A percentile compares a stretch with the other conserved stretches of the same genome.
Evolutionary conservation across 2,797 vertebrate species (phyloP).

Genomic region (Malurus splendens): DNA sequence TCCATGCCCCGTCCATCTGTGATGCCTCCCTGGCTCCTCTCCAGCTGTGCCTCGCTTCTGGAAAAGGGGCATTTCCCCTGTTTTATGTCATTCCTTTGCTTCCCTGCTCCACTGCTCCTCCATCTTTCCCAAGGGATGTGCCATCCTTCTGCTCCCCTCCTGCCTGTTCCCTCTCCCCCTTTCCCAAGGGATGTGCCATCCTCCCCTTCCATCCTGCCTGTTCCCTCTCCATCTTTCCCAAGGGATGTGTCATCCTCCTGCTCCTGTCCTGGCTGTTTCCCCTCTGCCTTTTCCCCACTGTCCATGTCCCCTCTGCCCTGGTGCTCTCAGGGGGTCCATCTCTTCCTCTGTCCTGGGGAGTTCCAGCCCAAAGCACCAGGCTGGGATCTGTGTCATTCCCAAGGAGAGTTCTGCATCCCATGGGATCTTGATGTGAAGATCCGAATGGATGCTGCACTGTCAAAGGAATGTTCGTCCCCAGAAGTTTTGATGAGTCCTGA

Average conservation of each 20-base stretch:
- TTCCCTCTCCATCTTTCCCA: not conserved
- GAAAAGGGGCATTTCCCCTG: not conserved
- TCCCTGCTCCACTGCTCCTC: not conserved
- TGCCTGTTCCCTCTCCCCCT: not conserved
- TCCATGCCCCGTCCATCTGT: fast-evolving
- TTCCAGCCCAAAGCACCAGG: not conserved
- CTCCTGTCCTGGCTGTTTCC: not conserved
- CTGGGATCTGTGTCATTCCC: not conserved
- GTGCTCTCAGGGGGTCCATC: no score
- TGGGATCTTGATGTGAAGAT: not conserved
- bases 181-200: not conserved
- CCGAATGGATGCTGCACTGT: fast-evolving
- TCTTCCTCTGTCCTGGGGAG: not conserved
- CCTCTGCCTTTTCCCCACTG: fast-evolving
- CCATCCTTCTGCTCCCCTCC: not conserved
- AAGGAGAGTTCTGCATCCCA: not conserved
- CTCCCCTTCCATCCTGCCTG: fast-evolving
- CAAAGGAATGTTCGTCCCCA: fast-evolving
- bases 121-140: not conserved
- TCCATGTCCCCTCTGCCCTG: not conserved
- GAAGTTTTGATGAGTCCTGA: not conserved
- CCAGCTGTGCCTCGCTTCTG: not conserved
- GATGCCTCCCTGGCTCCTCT: not conserved
- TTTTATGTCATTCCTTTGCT: not conserved
- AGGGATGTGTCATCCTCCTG: not conserved